A percentile compares a stretch with the other conserved stretches of the same genome.
phyloP scores from a whole-genome alignment of 2,113 vertebrate genomes.

The Hippocampus barbouri region DNA sequence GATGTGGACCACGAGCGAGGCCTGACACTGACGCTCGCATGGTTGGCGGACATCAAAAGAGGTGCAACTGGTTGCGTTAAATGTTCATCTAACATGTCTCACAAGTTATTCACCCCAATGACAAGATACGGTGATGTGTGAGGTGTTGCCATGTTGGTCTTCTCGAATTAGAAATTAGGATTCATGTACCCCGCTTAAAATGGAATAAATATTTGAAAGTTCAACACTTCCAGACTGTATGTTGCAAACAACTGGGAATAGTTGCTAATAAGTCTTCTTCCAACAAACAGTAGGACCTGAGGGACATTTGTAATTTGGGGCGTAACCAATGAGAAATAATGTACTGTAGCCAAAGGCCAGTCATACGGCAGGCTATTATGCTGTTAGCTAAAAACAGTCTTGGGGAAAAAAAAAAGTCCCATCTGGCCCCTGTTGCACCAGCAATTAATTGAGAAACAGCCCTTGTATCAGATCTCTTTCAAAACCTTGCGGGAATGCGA shows the following conservation, averaged over 20 bases:
- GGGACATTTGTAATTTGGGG: background rate
- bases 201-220: background rate
- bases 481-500: constrained; percentile 36
- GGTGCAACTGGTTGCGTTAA: no score
- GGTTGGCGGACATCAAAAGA: background rate
- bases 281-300: background rate
- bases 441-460: constrained; percentile 27
- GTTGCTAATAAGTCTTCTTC: background rate
- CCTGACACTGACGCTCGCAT: background rate
- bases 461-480: constrained; percentile 19
- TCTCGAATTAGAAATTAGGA: background rate
- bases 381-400: background rate
- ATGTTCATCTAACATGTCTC: no score
- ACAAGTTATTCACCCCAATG: background rate
- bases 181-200: background rate
- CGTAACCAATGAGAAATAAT: background rate
- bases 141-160: background rate
- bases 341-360: background rate
- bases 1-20: background rate
- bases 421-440: constrained; percentile 16
- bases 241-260: background rate
- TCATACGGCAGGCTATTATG: background rate
- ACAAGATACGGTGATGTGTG: background rate
- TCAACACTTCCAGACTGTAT: background rate
- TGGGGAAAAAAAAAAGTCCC: background rate